A percentile compares a stretch with the other conserved stretches of the same genome.
Evolutionary conservation across 2,888 invertebrate genomes (phyloP).

Genomic region (Ptychoptera albimana): DNA sequence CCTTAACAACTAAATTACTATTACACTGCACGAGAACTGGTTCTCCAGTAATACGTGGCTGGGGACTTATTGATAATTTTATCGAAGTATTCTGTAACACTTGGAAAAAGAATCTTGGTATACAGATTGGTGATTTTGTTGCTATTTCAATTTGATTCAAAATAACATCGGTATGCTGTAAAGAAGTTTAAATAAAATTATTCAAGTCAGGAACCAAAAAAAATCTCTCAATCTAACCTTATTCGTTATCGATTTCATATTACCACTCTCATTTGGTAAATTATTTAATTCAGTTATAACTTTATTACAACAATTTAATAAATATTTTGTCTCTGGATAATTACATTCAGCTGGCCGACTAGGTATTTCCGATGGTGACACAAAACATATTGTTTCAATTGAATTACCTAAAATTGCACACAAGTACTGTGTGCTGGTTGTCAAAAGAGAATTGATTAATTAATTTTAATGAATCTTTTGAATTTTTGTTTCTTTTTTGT

Average conservation of each 20-base stretch:
- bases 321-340: conserved; percentile 25
- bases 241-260: conserved; percentile 27
- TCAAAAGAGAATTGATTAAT: conserved; percentile 2
- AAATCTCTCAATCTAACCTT: conserved; percentile 14
- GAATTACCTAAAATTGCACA: conserved; percentile 26
- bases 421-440: conserved; percentile 21
- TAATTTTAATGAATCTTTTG: background rate
- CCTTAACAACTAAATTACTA: conserved; percentile 77
- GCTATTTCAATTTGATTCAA: conserved; percentile 44
- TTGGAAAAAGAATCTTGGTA: conserved; percentile 73
- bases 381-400: conserved; percentile 27
- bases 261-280: conserved; percentile 23
- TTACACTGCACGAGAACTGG: conserved; percentile 70
- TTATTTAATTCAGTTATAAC: conserved; percentile 23
- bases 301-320: conserved; percentile 22
- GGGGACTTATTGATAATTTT: conserved; percentile 67
- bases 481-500: too few relatives aligned
- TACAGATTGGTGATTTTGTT: conserved; percentile 44
- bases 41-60: conserved; percentile 63
- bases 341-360: conserved; percentile 23
- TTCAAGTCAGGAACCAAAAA: background rate
- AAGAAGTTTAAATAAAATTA: background rate
- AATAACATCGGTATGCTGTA: conserved; percentile 37
- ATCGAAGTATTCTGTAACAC: conserved; percentile 66
- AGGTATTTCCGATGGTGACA: conserved; percentile 27